phyloP scores from a whole-genome alignment of 2,888 invertebrate species.

The Nematopogon swammerdamellus region DNA sequence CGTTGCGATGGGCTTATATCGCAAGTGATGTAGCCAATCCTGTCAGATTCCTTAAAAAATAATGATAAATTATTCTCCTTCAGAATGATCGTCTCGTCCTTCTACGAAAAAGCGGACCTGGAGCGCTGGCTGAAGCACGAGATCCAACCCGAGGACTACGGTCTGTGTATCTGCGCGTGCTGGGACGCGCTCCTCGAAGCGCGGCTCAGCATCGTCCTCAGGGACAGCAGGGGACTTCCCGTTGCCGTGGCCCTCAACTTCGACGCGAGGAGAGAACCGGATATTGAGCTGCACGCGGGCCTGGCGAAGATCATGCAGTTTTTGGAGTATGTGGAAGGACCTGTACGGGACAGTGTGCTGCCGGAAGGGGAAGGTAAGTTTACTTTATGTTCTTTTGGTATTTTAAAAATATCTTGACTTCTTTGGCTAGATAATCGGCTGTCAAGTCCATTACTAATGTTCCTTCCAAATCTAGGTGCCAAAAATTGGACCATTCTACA shows the following conservation, averaged over 20 bases:
- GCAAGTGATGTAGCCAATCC: too few relatives aligned
- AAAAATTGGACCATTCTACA: too few relatives aligned
- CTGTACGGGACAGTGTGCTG: conserved; percentile 59
- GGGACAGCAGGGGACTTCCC: conserved; percentile 15
- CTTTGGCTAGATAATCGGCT: too few relatives aligned
- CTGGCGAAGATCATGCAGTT: conserved; percentile 73
- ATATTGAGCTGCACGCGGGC: conserved; percentile 65
- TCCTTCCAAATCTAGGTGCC: too few relatives aligned
- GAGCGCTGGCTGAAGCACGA: conserved; percentile 75
- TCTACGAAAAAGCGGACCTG: conserved; percentile 82
- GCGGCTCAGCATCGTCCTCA: conserved; percentile 61
- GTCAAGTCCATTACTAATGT: too few relatives aligned
- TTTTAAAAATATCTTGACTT: too few relatives aligned
- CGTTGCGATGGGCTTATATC: too few relatives aligned
- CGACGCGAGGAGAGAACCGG: conserved; percentile 78
- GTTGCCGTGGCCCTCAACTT: conserved; percentile 77
- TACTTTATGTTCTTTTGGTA: conserved; percentile 9
- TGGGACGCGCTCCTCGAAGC: conserved; percentile 70
- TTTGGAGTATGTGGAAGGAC: conserved; percentile 72
- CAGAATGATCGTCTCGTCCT: conserved; percentile 82
- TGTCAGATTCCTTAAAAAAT: too few relatives aligned
- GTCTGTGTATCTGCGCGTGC: conserved; percentile 61
- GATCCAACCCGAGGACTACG: conserved; percentile 66
- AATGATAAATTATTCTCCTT: conserved; percentile 3
- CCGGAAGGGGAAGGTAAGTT: conserved; percentile 36